Base-by-base conservation (phyloP, 2,888 invertebrate genomes). In the Elegia similella region DNA sequence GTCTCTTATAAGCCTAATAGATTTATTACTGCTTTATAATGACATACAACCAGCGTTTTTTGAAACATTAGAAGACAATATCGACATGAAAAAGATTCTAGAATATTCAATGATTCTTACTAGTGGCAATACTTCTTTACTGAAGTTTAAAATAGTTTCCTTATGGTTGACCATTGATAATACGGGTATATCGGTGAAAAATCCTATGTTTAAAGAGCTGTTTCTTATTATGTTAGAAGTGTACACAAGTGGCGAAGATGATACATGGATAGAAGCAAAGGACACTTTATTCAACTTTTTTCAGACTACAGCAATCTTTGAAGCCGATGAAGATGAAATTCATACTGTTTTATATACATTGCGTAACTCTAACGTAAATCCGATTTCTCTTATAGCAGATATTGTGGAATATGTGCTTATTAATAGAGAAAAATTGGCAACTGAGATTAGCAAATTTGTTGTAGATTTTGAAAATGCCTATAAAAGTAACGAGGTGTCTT, bases 341-440 rank as follows among this genome's bases (percentile, higher is more conserved):
- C 93, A 94, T 73, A 85, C 95, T 59, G 94, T 96, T 92, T 77
- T 95, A 30, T 93, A 94, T 66, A 76, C 88, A 0, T 66, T 91
- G 68, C 76, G 88, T n/a, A 82, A 85, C 62, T 69, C 80, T 32
- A 80, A 78, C 68, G 76, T 86, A 0, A 73, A 72, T 15, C 83
- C 83, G 6, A 73, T 82, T 38, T 77, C 83, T 0, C 53, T 88
- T 13, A 76, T 92, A 32, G 79, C 78, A 1, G 86, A 90, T 60
- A 68, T 88, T 42, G 70, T 90, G 15, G 83, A 88, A 66, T 82
- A 88, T 70, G 75, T 88, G 5, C 62, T 90, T 42, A 71, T 73
- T 59, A 86, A 89, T 64, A 78, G 74, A 1, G 69, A 79, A 55
- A 81, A 84, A 1, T 65, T 89, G 13, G 75, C 78, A 42, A 80